These are phyloP conservation scores for Campylomormyrus tamandua DNA, from an alignment of 2,113 vertebrate species.

Conservation along the genomic window DNA sequence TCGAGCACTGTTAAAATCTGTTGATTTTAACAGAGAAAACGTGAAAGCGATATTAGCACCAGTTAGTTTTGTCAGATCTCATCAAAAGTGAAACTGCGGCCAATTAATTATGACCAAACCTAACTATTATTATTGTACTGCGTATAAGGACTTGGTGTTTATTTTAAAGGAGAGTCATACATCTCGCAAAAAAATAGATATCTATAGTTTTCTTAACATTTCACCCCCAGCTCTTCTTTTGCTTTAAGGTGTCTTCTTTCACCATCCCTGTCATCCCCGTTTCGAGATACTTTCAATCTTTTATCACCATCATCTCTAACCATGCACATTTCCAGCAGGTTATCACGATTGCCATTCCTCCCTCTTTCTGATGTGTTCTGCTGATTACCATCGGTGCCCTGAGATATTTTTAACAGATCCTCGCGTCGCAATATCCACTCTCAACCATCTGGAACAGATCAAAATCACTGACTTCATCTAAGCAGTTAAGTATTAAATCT, in stretches of 20 bases:
- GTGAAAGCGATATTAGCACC: not conserved
- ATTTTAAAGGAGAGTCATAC: not conserved
- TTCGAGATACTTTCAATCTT: slow-evolving; percentile 57
- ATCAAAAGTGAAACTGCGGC: not conserved
- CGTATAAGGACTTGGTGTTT: not conserved
- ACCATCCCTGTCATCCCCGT: slow-evolving; percentile 55
- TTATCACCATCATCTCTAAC: slow-evolving; percentile 66
- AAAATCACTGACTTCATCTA: slow-evolving; percentile 75
- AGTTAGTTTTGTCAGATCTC: not conserved
- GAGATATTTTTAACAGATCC: slow-evolving; percentile 77
- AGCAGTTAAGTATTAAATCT: slow-evolving; percentile 70
- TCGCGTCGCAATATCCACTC: slow-evolving; percentile 74
- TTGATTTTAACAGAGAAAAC: not conserved
- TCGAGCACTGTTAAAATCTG: too few relatives aligned
- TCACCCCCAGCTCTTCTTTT: slow-evolving; percentile 23
- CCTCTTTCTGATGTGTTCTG: slow-evolving; percentile 71
- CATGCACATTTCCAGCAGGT: slow-evolving; percentile 75
- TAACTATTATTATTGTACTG: not conserved
- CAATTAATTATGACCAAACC: not conserved
- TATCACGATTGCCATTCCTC: slow-evolving; percentile 78
- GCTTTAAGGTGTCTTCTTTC: slow-evolving; percentile 52
- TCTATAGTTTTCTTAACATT: not conserved
- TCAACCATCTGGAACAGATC: slow-evolving; percentile 86
- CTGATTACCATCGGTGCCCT: slow-evolving; percentile 82
- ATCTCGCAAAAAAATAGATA: not conserved